Conservation (phyloP, 2,797 vertebrate genomes). For the Halcyon leucocephala region DNA sequence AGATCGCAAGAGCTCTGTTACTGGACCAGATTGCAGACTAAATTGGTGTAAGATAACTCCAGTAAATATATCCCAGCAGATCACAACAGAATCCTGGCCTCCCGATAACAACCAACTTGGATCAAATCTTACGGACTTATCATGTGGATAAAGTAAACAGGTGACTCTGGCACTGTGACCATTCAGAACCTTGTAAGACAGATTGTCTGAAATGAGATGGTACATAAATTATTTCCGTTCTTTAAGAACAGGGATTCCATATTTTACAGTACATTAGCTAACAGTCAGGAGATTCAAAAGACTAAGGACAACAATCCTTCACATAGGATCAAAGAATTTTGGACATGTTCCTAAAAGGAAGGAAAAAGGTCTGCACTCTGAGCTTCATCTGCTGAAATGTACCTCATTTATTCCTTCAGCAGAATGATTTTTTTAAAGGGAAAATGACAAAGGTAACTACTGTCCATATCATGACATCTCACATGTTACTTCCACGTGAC, state of each 20-base stretch:
- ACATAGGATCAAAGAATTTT: background rate
- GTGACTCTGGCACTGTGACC: conserved; percentile 78
- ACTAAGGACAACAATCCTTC: background rate
- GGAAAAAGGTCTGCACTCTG: background rate
- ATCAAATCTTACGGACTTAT: conserved; percentile 76
- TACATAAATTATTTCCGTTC: background rate
- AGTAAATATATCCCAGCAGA: conserved; percentile 81
- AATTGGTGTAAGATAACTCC: conserved; percentile 77
- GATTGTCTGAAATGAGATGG: conserved; percentile 63
- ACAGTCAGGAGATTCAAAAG: background rate
- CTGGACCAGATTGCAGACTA: conserved; percentile 75
- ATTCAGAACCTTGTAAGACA: conserved; percentile 67
- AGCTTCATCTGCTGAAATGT: background rate
- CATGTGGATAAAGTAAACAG: conserved; percentile 79
- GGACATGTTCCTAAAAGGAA: background rate
- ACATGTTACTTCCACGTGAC: background rate
- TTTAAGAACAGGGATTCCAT: background rate
- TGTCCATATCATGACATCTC: accelerated
- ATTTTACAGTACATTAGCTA: background rate
- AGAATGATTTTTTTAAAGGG: background rate
- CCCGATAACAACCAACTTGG: conserved; percentile 83
- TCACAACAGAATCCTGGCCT: conserved; percentile 75
- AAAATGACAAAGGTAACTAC: background rate
- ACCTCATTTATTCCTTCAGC: background rate
- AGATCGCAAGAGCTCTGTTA: conserved; percentile 70